Percentiles rank a stretch among this genome's conserved stretches.
Conservation (phyloP, 2,797 vertebrate genomes). For the Protosalanx chinensis region DNA sequence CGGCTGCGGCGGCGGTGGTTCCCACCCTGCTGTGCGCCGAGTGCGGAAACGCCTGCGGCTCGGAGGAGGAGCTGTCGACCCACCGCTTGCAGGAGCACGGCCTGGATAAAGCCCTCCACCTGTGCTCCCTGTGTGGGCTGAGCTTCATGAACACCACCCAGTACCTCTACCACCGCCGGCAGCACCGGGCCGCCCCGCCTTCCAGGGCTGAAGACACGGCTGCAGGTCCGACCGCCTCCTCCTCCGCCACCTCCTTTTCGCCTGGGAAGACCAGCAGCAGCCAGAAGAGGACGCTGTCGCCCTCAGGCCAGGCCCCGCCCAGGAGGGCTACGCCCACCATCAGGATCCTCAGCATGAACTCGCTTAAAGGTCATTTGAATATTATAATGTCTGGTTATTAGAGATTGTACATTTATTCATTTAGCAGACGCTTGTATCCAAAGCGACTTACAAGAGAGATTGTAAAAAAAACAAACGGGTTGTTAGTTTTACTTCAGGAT, state of each 20-base stretch:
- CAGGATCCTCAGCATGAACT: conserved; percentile 44
- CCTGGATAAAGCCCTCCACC: conserved; percentile 75
- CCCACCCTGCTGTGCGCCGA: conserved; percentile 77
- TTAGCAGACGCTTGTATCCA: no score
- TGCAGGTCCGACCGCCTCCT: conserved; percentile 18
- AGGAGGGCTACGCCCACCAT: conserved; percentile 57
- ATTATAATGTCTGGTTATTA: no score
- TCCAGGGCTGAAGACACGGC: conserved; percentile 31
- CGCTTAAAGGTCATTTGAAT: conserved; percentile 49
- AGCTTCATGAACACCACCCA: conserved; percentile 89
- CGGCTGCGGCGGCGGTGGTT: neutral
- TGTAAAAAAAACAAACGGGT: no score
- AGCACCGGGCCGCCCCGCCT: conserved; percentile 58
- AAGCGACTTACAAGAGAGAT: no score
- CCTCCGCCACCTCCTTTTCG: neutral
- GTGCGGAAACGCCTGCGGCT: conserved; percentile 78
- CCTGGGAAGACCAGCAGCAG: conserved; percentile 31
- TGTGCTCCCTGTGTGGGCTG: conserved; percentile 74
- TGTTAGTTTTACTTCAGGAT: no score
- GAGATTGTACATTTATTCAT: no score
- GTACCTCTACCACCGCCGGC: conserved; percentile 86
- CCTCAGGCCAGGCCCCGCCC: conserved; percentile 39
- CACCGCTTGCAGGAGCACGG: conserved; percentile 80
- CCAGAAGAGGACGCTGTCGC: conserved; percentile 51
- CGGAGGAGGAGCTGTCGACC: conserved; percentile 64